These are phyloP conservation scores for Drosophila mauritiana DNA, from an alignment of 1,140 invertebrate species.

Conservation along the genomic window DNA sequence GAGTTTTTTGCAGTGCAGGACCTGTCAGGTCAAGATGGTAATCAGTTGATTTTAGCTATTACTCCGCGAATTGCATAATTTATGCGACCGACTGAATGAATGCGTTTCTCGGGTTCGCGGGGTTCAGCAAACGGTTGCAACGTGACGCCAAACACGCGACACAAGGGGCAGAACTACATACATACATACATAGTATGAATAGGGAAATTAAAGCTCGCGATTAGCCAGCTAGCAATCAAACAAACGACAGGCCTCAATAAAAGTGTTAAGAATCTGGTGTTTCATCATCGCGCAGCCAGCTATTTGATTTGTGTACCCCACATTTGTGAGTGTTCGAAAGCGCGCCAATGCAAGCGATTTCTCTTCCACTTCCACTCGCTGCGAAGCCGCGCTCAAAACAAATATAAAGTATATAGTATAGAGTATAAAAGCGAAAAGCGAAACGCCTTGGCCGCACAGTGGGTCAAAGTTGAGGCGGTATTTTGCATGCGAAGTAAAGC, in stretches of 20 bases:
- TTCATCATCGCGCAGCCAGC: constrained; percentile 21
- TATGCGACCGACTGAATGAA: constrained; percentile 17
- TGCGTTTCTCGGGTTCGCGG: constrained; percentile 11
- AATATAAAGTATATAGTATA: constrained; percentile 3
- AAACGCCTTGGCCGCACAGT: constrained; percentile 55
- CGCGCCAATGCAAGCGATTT: constrained; percentile 21
- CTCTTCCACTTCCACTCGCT: not conserved
- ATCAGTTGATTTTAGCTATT: constrained; percentile 26
- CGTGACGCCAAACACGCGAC: constrained; percentile 41
- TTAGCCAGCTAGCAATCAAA: constrained; percentile 25
- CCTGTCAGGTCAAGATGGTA: constrained; percentile 13
- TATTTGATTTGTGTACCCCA: constrained; percentile 18
- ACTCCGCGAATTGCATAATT: constrained; percentile 29
- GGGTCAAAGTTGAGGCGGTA: constrained; percentile 38
- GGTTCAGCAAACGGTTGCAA: constrained; percentile 26
- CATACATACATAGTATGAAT: constrained; percentile 3
- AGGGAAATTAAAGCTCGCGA: constrained; percentile 11
- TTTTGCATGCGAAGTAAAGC: constrained; percentile 19
- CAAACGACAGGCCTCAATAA: not conserved
- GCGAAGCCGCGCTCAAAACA: constrained; percentile 22
- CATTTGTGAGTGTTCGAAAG: constrained; percentile 20
- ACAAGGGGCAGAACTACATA: not conserved
- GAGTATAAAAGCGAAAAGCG: constrained; percentile 3
- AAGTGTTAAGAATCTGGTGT: constrained; percentile 41
- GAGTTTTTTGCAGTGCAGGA: not conserved